Percentiles rank a stretch among this genome's conserved stretches.
Evolutionary conservation across 2,888 invertebrate species (phyloP).

Genomic region (Selenia dentaria): DNA sequence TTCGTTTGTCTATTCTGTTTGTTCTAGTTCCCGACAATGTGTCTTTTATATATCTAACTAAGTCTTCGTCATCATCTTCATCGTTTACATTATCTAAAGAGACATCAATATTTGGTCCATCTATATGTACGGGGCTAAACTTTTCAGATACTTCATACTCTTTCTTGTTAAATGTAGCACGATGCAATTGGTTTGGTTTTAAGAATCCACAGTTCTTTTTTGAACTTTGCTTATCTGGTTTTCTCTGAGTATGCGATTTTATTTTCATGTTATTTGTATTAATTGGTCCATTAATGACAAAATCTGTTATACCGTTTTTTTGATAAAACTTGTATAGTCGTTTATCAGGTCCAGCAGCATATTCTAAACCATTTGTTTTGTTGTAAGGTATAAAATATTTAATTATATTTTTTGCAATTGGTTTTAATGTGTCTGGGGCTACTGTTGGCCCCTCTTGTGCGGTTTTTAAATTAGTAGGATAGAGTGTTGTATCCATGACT

Average conservation of each 20-base stretch:
- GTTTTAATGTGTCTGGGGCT: neutral
- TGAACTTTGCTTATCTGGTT: slow-evolving; percentile 4
- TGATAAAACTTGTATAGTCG: neutral
- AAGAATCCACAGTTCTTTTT: neutral
- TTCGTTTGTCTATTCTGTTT: neutral
- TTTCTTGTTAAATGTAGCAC: neutral
- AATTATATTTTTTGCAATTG: too few relatives aligned
- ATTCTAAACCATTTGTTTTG: neutral
- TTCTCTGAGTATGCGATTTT: slow-evolving; percentile 5
- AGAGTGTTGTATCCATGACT: neutral
- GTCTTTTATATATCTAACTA: slow-evolving; percentile 24
- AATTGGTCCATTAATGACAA: neutral
- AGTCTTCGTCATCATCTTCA: slow-evolving; percentile 10
- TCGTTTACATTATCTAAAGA: neutral
- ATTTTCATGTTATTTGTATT: slow-evolving; percentile 1
- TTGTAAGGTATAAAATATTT: neutral
- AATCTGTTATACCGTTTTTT: neutral
- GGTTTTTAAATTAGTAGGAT: neutral
- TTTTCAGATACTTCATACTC: too few relatives aligned
- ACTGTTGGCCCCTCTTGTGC: neutral
- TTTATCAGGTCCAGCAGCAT: neutral
- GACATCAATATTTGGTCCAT: neutral
- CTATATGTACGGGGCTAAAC: neutral
- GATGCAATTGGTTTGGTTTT: slow-evolving; percentile 3
- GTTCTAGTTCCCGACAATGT: slow-evolving; percentile 7